Base-by-base conservation (phyloP, 2,797 vertebrate species). In the Mus caroli region DNA sequence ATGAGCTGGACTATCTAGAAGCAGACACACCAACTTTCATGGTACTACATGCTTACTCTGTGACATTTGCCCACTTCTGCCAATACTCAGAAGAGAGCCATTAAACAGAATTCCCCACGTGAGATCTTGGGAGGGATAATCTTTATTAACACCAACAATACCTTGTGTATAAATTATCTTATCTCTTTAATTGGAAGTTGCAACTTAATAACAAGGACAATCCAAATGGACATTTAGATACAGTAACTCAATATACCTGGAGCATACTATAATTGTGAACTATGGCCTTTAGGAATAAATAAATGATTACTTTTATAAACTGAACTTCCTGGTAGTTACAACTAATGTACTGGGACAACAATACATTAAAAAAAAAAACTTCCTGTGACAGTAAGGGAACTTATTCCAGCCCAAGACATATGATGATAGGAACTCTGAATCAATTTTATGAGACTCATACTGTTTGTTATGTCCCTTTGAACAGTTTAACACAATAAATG, bases 111-210 rank as follows among this genome's bases (percentile, higher is more conserved):
- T 87, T 92, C 75, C 84, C 76, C 67, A 43, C n/a, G 71, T 97
- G 85, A 96, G 76, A 92, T 54, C 50, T 14, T 17, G 22, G 78
- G 92, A 92, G 37, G 37, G 8, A 95, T 75, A 90, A 91, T 3
- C 84, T 97, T 95, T 87, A 80, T 85, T 80, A 94, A 92, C 3
- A 2, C 75, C 67, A 75, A 75, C 58, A 93, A 93, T 26, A 92
- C 46, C 69, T 26, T 92, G 17, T 92, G 28, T 58, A 94, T 95
- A 94, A 93, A 92, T 96, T 94, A 96, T 92, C 69, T 95, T 88
- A 92, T 94, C 79, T 94, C 64, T 83, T 94, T 95, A 95, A 95
- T 1, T 95, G 50, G 79, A 97, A 89, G 67, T 88, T 84, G 37
- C 62, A 96, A 91, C 43, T 96, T 90, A 92, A 26, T 92, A 94